These are phyloP conservation scores for Eulacestoma nigropectus DNA, from an alignment of 2,113 vertebrate species.

Conservation along the genomic window DNA sequence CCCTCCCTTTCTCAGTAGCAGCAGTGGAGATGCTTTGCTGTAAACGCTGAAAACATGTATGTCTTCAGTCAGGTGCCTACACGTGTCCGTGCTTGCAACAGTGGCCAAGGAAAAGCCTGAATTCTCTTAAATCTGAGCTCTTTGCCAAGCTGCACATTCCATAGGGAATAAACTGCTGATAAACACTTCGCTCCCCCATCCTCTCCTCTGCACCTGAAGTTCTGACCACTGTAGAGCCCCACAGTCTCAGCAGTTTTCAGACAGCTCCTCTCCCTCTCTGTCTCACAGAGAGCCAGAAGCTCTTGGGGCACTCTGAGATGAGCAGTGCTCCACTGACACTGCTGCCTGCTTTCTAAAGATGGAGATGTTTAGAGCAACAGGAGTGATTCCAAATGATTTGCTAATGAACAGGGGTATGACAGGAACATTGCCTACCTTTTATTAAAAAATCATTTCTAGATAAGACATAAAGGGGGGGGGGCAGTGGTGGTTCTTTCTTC, in stretches of 20 bases:
- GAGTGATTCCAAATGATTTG: background rate
- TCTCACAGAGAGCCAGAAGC: background rate
- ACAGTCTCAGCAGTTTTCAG: background rate
- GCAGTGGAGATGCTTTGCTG: background rate
- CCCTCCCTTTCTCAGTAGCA: background rate
- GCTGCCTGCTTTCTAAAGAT: background rate
- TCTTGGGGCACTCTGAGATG: rapidly evolving
- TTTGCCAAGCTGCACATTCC: background rate
- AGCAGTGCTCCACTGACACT: background rate
- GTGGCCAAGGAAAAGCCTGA: background rate
- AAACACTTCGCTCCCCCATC: background rate
- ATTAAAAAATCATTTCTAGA: background rate
- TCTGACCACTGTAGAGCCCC: background rate
- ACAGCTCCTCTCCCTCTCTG: background rate
- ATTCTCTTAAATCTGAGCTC: background rate
- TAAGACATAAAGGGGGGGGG: background rate
- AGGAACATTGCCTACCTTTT: background rate
- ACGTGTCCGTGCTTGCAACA: rapidly evolving
- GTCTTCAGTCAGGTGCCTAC: background rate
- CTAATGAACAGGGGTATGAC: background rate
- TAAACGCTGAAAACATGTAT: background rate
- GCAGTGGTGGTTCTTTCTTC: background rate
- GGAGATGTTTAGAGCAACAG: background rate
- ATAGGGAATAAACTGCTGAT: background rate
- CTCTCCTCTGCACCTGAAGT: background rate